Evolutionary conservation across 2,888 invertebrate genomes (phyloP).

Genomic region (Leptopilina myrica): DNA sequence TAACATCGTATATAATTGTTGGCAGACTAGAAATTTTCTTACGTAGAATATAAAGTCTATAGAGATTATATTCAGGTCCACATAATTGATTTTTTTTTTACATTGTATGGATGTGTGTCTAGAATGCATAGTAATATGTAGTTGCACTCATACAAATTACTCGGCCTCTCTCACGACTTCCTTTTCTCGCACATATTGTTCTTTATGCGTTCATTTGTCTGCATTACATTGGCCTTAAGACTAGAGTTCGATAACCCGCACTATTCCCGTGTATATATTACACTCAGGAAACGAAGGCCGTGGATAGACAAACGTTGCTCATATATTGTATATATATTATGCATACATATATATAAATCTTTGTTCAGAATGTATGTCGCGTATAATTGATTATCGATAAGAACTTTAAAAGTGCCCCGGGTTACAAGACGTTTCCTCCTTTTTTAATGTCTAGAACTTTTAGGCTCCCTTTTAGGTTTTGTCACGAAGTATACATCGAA

Average conservation of each 20-base stretch:
- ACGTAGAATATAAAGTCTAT: no score
- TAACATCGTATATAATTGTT: no score
- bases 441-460: conserved; percentile 37
- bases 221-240: conserved; percentile 29
- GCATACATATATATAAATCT: neutral
- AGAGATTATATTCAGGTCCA: neutral
- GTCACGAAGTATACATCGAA: neutral
- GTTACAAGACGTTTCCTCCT: neutral
- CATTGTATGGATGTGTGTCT: neutral
- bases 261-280: conserved; percentile 27
- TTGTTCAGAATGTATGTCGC: conserved; percentile 25
- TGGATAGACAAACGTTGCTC: conserved; percentile 20
- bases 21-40: no score
- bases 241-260: conserved; percentile 37
- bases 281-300: conserved; percentile 38
- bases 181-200: conserved; percentile 32
- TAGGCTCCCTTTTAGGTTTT: neutral
- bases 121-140: neutral
- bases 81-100: conserved; percentile 17
- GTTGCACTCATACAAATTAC: neutral
- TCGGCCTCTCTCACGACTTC: conserved; percentile 38
- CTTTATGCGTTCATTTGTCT: conserved; percentile 29
- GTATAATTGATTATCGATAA: conserved; percentile 36
- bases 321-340: neutral
- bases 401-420: conserved; percentile 31